Conservation (phyloP, 2,113 vertebrate species). For the Trematomus loennbergii region DNA sequence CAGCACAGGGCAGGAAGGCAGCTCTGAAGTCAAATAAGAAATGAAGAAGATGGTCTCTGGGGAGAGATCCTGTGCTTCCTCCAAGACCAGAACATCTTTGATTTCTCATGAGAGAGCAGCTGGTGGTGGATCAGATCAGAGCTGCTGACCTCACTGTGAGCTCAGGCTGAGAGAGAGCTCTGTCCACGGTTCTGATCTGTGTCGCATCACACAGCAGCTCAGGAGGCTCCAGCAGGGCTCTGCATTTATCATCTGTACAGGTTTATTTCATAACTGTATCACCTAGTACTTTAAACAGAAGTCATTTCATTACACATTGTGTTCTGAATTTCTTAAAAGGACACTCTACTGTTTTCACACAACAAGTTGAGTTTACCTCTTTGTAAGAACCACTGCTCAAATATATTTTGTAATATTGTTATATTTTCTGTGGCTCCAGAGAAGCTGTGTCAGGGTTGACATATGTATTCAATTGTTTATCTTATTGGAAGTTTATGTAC, state of each 20-base stretch:
- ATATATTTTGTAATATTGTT: rapidly evolving
- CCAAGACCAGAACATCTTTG: conserved; percentile 40
- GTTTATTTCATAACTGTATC: background rate
- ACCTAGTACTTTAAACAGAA: background rate
- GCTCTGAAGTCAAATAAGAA: background rate
- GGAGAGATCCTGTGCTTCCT: conserved; percentile 37
- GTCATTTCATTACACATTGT: background rate
- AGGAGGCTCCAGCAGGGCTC: background rate
- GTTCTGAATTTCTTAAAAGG: background rate
- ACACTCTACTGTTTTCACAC: background rate
- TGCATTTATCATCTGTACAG: background rate
- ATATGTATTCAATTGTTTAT: background rate
- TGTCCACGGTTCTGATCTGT: conserved; percentile 80
- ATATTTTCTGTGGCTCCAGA: background rate
- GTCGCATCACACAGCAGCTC: background rate
- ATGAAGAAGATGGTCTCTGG: conserved; percentile 18
- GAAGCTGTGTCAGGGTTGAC: background rate
- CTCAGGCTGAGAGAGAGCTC: conserved; percentile 42
- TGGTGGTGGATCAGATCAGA: conserved; percentile 46
- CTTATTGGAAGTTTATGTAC: too few species aligned
- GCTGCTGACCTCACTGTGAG: conserved; percentile 35
- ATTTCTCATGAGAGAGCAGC: conserved; percentile 45
- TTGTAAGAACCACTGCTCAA: background rate
- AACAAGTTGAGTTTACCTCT: background rate
- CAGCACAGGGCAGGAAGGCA: conserved; percentile 36